These are phyloP conservation scores for Mesorhabditis belari DNA, from an alignment of 2,888 invertebrate species.

Conservation along the genomic window DNA sequence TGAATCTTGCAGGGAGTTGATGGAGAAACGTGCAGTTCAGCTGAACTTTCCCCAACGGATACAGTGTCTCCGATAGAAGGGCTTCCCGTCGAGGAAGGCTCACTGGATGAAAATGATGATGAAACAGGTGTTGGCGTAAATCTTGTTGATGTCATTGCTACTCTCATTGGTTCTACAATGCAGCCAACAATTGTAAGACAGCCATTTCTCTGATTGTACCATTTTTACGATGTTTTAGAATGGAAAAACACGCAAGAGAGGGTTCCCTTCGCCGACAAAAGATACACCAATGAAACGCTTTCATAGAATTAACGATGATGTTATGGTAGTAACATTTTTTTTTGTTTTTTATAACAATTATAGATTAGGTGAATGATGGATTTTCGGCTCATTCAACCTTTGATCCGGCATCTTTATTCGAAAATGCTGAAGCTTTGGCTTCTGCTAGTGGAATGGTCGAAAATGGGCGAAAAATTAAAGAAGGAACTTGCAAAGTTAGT, in stretches of 20 bases:
- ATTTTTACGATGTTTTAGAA: background rate
- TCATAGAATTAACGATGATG: no score
- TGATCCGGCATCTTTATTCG: no score
- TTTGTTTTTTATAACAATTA: no score
- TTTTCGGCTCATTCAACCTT: no score
- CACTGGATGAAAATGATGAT: background rate
- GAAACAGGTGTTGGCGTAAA: background rate
- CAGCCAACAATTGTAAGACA: background rate
- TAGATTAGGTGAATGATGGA: no score
- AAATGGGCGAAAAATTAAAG: no score
- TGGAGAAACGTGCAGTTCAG: background rate
- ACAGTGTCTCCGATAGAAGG: background rate
- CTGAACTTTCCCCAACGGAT: background rate
- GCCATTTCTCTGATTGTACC: background rate
- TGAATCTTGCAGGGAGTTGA: background rate
- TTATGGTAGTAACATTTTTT: no score
- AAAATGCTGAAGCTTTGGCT: no score
- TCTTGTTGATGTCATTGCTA: constrained; percentile 8
- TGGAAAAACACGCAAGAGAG: background rate
- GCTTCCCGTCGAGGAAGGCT: background rate
- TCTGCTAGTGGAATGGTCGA: no score
- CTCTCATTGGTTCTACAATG: constrained; percentile 4
- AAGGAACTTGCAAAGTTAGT: no score
- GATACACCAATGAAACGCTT: no score
- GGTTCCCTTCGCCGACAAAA: no score